Conservation (phyloP, 2,888 invertebrate genomes). For the Aleiodes alternator region DNA sequence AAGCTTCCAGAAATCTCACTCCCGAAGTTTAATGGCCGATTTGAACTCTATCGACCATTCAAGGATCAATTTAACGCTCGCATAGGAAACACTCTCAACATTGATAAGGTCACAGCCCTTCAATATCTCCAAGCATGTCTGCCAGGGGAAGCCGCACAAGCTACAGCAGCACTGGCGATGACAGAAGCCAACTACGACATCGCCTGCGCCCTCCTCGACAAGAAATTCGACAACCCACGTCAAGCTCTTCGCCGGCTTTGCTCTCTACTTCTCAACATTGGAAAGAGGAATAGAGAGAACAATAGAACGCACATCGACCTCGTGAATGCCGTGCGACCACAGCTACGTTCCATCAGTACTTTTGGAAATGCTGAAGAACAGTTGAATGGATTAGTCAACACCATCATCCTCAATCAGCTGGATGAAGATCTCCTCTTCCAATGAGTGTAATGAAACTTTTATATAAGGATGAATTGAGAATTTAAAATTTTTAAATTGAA, state of each 20-base stretch:
- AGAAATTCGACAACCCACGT: constrained; percentile 50
- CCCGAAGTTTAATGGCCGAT: constrained; percentile 52
- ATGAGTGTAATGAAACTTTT: too few species aligned
- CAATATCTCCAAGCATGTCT: constrained; percentile 53
- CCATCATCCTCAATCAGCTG: constrained; percentile 38
- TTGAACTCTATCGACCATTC: constrained; percentile 54
- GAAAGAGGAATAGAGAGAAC: constrained; percentile 30
- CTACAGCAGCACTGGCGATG: constrained; percentile 49
- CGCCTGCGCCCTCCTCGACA: constrained; percentile 53
- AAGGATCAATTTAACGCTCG: constrained; percentile 52
- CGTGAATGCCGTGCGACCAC: constrained; percentile 44
- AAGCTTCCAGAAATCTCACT: constrained; percentile 47
- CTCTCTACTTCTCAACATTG: constrained; percentile 30
- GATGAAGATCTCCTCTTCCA: constrained; percentile 12
- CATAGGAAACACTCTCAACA: constrained; percentile 44
- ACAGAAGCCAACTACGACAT: constrained; percentile 52
- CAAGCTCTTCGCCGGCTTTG: constrained; percentile 49
- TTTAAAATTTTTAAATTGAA: too few species aligned
- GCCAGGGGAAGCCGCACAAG: constrained; percentile 53
- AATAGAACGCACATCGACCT: constrained; percentile 41
- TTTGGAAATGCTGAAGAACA: constrained; percentile 35
- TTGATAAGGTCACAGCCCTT: constrained; percentile 49
- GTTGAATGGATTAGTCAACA: constrained; percentile 33
- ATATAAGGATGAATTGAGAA: too few species aligned
- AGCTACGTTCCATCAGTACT: constrained; percentile 45